Percentiles rank a stretch among this genome's conserved stretches.
phyloP scores from a whole-genome alignment of 2,888 invertebrate species.

The Linyphia triangularis region DNA sequence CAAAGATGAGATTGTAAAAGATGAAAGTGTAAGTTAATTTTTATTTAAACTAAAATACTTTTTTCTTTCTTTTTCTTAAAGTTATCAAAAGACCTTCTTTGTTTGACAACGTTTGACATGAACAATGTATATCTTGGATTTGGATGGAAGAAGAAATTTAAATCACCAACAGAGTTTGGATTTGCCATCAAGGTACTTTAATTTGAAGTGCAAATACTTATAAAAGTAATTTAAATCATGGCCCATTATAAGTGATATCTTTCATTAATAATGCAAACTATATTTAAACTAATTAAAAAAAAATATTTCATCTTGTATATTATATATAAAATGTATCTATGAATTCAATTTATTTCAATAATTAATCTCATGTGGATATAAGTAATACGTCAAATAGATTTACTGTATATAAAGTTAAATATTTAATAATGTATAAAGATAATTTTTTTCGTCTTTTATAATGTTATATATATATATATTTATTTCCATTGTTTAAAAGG shows the following conservation, averaged over 20 bases:
- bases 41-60: background rate
- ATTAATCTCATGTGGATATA: too few relatives aligned
- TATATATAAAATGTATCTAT: background rate
- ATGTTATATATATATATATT: too few relatives aligned
- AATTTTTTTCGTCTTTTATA: background rate
- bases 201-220: background rate
- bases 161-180: conserved; percentile 96
- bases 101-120: conserved; percentile 94
- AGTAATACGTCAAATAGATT: too few relatives aligned
- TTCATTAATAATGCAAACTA: background rate
- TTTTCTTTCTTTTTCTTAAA: conserved; percentile 71
- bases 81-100: conserved; percentile 93
- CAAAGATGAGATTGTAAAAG: too few relatives aligned
- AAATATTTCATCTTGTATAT: background rate
- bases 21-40: too few relatives aligned
- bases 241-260: background rate
- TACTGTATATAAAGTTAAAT: background rate
- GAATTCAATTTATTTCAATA: background rate
- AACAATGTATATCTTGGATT: conserved; percentile 95
- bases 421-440: background rate
- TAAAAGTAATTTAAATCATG: background rate
- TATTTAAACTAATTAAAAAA: background rate
- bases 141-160: conserved; percentile 98
- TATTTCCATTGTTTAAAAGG: background rate
- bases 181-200: conserved; percentile 90